Evolutionary conservation across 2,113 vertebrate genomes (phyloP).

Genomic region (Rallus limicola): DNA sequence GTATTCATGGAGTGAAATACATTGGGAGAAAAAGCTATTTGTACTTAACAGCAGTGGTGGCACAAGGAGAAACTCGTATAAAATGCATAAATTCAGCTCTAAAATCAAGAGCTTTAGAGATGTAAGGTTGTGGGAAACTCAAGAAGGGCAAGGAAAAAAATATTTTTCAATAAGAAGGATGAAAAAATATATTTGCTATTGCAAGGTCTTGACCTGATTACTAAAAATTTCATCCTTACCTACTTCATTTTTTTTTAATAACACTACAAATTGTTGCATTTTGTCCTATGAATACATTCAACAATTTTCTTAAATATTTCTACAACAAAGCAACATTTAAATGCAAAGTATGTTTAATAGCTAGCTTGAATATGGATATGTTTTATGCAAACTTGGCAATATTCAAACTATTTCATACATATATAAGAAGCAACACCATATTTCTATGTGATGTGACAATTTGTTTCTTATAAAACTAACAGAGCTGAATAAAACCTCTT

Average conservation of each 20-base stretch:
- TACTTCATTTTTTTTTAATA: background rate
- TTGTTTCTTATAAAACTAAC: background rate
- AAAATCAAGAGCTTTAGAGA: background rate
- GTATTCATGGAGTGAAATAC: background rate
- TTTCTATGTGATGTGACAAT: background rate
- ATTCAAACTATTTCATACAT: background rate
- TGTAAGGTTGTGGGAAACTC: background rate
- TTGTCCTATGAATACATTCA: background rate
- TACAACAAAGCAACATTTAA: background rate
- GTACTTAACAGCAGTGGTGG: background rate
- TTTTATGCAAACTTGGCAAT: background rate
- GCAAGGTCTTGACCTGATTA: background rate
- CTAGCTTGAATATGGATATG: background rate
- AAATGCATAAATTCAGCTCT: background rate
- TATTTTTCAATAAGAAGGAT: background rate
- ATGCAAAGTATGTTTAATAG: background rate
- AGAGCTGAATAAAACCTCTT: background rate
- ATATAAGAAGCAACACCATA: background rate
- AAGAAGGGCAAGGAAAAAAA: background rate
- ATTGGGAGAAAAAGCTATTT: fast-evolving
- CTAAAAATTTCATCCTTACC: background rate
- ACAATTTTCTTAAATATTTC: background rate
- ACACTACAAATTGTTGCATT: background rate
- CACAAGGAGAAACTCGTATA: background rate
- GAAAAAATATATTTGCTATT: background rate